Evolutionary conservation across 2,113 vertebrate species (phyloP).

Genomic region (Menidia beryllina): DNA sequence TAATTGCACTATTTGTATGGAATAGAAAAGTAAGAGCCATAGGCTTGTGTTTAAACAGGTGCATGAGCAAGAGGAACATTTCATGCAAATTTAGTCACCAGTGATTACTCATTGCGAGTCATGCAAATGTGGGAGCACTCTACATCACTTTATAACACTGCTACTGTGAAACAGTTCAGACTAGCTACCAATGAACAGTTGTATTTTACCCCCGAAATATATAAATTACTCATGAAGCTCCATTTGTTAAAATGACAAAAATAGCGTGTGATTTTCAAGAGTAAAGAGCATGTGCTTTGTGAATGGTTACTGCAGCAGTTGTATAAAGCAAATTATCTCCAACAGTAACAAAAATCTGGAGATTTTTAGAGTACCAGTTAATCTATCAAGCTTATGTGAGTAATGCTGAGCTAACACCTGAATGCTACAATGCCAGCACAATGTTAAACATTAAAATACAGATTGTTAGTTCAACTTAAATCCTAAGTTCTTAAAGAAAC

Average conservation of each 20-base stretch:
- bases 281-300: too few relatives aligned
- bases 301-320: too few relatives aligned
- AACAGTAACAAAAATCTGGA: too few relatives aligned
- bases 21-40: constrained; percentile 32
- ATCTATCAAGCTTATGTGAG: too few relatives aligned
- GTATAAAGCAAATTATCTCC: too few relatives aligned
- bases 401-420: too few relatives aligned
- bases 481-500: neutral
- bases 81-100: constrained; percentile 72
- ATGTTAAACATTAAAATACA: neutral
- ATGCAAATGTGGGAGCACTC: constrained; percentile 76
- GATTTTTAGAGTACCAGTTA: too few relatives aligned
- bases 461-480: neutral
- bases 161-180: constrained; percentile 49
- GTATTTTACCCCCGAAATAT: constrained; percentile 44
- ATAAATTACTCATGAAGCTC: constrained; percentile 29
- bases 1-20: constrained; percentile 56
- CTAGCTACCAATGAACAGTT: constrained; percentile 35
- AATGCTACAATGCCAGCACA: too few relatives aligned
- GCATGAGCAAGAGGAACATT: constrained; percentile 54
- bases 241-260: constrained; percentile 9
- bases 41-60: constrained; percentile 50
- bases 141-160: constrained; percentile 40
- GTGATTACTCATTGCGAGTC: constrained; percentile 52
- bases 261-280: neutral